Conservation (phyloP, 2,113 vertebrate species). For the Erpornis zantholeuca region DNA sequence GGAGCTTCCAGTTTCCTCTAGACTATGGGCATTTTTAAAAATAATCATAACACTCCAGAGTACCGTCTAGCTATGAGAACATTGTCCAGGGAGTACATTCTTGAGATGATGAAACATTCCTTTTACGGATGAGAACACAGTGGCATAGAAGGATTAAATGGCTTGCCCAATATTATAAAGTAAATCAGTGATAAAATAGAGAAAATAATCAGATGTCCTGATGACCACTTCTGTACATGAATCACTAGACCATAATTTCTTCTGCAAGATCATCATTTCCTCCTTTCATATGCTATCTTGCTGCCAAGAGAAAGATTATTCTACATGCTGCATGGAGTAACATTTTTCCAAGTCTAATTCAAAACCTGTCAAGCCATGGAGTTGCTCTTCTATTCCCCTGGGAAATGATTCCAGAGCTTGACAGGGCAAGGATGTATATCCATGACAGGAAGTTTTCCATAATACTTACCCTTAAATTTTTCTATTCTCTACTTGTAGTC, state of each 20-base stretch:
- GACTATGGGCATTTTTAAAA: not conserved
- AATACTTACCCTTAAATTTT: not conserved
- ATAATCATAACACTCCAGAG: not conserved
- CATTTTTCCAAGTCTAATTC: conserved; percentile 55
- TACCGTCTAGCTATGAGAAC: not conserved
- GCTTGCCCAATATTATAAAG: not conserved
- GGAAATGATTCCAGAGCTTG: conserved; percentile 28
- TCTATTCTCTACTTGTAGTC: not conserved
- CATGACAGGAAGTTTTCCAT: not conserved
- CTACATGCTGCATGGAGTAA: not conserved
- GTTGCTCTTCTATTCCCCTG: not conserved
- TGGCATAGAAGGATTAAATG: not conserved
- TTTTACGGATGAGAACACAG: not conserved
- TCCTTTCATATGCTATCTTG: not conserved
- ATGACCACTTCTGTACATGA: not conserved
- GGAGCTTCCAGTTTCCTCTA: not conserved
- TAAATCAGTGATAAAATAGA: conserved; percentile 24
- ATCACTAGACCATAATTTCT: conserved; percentile 4
- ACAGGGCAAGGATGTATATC: conserved; percentile 7
- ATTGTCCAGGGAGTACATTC: not conserved
- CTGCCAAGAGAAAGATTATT: conserved; percentile 22
- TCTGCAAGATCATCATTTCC: not conserved
- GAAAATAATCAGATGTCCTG: not conserved
- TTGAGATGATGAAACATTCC: not conserved
- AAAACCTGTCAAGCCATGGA: conserved; percentile 10